Evolutionary conservation across 2,113 vertebrate genomes (phyloP).

Genomic region (Lethenteron reissneri): DNA sequence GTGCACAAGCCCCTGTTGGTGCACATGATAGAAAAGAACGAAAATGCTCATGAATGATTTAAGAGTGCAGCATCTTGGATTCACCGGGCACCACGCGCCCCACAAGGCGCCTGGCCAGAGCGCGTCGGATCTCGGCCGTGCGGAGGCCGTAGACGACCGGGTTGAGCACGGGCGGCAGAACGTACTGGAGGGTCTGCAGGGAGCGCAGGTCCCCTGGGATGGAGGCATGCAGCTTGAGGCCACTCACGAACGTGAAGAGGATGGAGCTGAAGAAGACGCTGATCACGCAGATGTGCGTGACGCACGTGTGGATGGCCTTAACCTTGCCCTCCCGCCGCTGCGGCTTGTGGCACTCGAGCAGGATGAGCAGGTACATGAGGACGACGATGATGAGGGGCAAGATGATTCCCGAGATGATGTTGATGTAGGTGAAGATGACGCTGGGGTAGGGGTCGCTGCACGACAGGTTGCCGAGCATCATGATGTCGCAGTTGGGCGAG

Average conservation of each 20-base stretch:
- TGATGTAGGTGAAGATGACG: conserved; percentile 11
- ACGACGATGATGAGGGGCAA: conserved; percentile 18
- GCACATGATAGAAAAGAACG: too few species aligned
- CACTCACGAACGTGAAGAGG: conserved; percentile 9
- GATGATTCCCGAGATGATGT: conserved; percentile 14
- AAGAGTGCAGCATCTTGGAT: too few species aligned
- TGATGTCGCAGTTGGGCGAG: conserved; percentile 20
- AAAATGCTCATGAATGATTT: too few species aligned
- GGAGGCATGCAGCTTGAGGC: too few species aligned
- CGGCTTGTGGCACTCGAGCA: conserved; percentile 12
- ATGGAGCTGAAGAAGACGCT: conserved; percentile 20
- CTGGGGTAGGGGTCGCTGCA: conserved; percentile 5
- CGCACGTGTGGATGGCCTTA: conserved; percentile 21
- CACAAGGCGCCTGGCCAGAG: too few species aligned
- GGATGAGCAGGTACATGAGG: conserved; percentile 14
- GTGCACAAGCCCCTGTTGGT: too few species aligned
- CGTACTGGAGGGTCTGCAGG: too few species aligned
- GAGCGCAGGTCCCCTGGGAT: too few species aligned
- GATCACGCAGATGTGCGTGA: conserved; percentile 20
- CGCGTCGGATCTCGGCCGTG: too few species aligned
- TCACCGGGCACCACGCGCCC: too few species aligned
- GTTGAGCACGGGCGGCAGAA: too few species aligned
- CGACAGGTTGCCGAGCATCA: conserved; percentile 14
- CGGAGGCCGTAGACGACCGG: too few species aligned
- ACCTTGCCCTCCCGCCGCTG: neutral